Evolutionary conservation across 1,140 invertebrate genomes (phyloP).

Genomic region (Drosophila nannoptera): DNA sequence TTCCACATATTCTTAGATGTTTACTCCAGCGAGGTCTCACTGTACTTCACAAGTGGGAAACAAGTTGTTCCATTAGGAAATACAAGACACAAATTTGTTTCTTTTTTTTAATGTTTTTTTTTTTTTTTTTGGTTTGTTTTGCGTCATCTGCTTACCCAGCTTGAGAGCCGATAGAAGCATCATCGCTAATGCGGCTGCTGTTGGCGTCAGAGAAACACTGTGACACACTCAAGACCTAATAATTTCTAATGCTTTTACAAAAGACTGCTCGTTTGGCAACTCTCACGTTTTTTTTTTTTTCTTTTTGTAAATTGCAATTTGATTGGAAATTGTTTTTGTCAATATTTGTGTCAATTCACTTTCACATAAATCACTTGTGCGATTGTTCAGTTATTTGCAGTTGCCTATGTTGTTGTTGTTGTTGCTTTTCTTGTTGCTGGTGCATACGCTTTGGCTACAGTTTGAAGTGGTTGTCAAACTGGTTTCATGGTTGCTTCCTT

Average conservation of each 20-base stretch:
- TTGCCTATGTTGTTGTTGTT: constrained; percentile 13
- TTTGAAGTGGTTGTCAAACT: constrained; percentile 65
- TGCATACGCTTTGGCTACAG: constrained; percentile 53
- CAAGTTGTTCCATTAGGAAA: background rate
- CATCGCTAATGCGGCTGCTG: constrained; percentile 58
- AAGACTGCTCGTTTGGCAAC: background rate
- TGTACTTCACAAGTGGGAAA: no score
- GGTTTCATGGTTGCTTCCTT: constrained; percentile 74
- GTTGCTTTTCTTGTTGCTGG: constrained; percentile 22
- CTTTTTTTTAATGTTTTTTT: background rate
- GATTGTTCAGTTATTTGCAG: constrained; percentile 34
- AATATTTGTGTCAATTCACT: constrained; percentile 74
- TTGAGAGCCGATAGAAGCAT: constrained; percentile 78
- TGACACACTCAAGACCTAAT: constrained; percentile 27
- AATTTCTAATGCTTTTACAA: no score
- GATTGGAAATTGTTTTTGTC: constrained; percentile 13
- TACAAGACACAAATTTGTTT: background rate
- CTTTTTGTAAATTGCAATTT: constrained; percentile 11
- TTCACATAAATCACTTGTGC: constrained; percentile 67
- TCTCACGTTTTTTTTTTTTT: background rate
- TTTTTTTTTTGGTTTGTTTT: background rate
- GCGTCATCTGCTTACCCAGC: constrained; percentile 65
- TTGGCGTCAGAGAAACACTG: constrained; percentile 3
- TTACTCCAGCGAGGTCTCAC: background rate
- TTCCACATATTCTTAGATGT: background rate